Base-by-base conservation (phyloP, 2,113 vertebrate species). In the Equus quagga region DNA sequence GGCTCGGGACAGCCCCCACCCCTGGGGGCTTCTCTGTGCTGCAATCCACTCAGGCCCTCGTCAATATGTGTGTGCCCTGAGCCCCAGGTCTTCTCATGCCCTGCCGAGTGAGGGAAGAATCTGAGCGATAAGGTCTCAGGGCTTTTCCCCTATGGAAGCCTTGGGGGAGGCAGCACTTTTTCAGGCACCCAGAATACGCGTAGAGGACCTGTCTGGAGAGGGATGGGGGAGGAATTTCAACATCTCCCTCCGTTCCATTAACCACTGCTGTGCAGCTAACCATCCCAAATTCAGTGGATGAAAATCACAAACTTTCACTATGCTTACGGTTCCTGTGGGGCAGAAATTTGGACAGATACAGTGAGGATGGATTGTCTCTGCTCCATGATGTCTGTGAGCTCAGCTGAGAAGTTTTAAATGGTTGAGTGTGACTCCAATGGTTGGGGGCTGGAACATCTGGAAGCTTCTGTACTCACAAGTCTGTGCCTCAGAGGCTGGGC, bases 11-110 rank as follows among this genome's bases (percentile, higher is more conserved):
- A 8, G 46, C 28, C 67, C 36, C 7, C 4, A 31, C 9, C 54
- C 44, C 9, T 0, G 13, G 54, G 15, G 18, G 19, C 33, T 72
- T 62, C 75, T 26, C 6, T 0, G 0, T 6, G 44, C 41, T 6
- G 1, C 51, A 15, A n/a, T 51, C 24, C 10, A 19, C 31, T 41
- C 12, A 14, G 21, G 10, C 31, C 6, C 19, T 73, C 24, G 17
- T 36, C 28, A 8, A 67, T 24, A 49, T 17, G 26, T 3, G 17
- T 9, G 51, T 75, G 26, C 12, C 33, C 72, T 4, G 8, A 58
- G 56, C 44, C 31, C 17, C 17, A 10, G 0, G 3, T 17, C 51
- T 44, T 79, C 54, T 81, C 44, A 24, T 49, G 15, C 18, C 44
- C 84, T 41, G 8, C 23, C 7, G 7, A 76, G 15, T 46, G 31